Base-by-base conservation (phyloP, 2,888 invertebrate species). In the Dynastes maya region DNA sequence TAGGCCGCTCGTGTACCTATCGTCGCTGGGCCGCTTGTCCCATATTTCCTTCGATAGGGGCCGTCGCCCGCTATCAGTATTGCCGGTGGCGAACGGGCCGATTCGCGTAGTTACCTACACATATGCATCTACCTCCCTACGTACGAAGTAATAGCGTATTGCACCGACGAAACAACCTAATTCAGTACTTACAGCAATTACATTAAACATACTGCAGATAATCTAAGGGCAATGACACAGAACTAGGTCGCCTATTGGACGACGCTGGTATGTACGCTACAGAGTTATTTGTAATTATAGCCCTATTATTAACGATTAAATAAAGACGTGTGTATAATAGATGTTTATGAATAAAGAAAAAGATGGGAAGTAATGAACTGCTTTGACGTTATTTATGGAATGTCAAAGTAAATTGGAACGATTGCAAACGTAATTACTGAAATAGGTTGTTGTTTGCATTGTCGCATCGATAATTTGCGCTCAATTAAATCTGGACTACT, bases 131-230 rank as follows among this genome's bases (percentile, higher is more conserved):
- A 11, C 61, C 11, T 61, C 8, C 11, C 45, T 45, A 45, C 45
- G 2, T 29, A 61, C 8, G 22, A 61, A 27, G 61, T 61, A 61
- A 27, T 9, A 29, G 61, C 22, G 61, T 61, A 27, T 61, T 9
- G 61, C 61, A 61, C 61, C 61, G 61, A 61, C 29, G 61, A 61
- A 68, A 61, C 61, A 61, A 68, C 67, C 67, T 68, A 68, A 68
- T 68, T 68, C 67, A 49, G 61, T 2, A 61, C 61, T 49, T 1
- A 68, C 67, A 27, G 67, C 67, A 68, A 68, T 68, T 68, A 68
- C 67, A 68, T 68, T 68, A 49, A 68, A 68, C 67, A 51, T 68
- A 49, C 67, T 68, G 67, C 67, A 68, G 67, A 68, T 68, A 68
- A 68, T 68, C 49, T 68, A 68, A 68, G 67, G 49, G 67, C 67